Base-by-base conservation (phyloP, 2,888 invertebrate genomes). In the Cylloceria caligata region DNA sequence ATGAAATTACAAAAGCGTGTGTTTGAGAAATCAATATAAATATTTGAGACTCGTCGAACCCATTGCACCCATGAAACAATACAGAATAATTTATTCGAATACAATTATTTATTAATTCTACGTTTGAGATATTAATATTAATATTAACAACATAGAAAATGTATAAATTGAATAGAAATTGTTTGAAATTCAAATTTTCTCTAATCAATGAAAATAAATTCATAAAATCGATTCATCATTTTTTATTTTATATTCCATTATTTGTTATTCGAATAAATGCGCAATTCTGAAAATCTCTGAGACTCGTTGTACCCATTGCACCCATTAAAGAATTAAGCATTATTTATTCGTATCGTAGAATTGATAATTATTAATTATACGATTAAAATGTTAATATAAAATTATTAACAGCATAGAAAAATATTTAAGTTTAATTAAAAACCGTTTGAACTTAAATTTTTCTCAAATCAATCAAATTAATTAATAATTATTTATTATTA, bases 41-140 rank as follows among this genome's bases (percentile, higher is more conserved):
- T 81, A n/a, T 81, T 24, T 71, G 49, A 75, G 60, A 80, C 65
- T 76, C 73, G 60, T 69, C 65, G 72, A 62, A 69, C 73, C 81
- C 69, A 55, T 81, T 68, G 57, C 62, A 73, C 68, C 76, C 72
- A 39, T n/a, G n/a, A n/a, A n/a, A n/a, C n/a, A n/a, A n/a, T n/a
- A n/a, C n/a, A n/a, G n/a, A n/a, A n/a, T n/a, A n/a, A n/a, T n/a
- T n/a, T n/a, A n/a, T n/a, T n/a, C n/a, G n/a, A n/a, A n/a, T n/a
- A n/a, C n/a, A n/a, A n/a, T n/a, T 30, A 4, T 30, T 30, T 30
- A 4, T 30, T 30, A 30, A 30, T 5, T 30, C 5, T 30, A 4
- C n/a, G 3, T 30, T 30, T 4, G 5, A 30, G 5, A 30, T 30
- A 30, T 30, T 30, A 4, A 30, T 30, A 30, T 4, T 3, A 42